Evolutionary conservation across 2,113 vertebrate species (phyloP).

Genomic region (Scatophagus argus): DNA sequence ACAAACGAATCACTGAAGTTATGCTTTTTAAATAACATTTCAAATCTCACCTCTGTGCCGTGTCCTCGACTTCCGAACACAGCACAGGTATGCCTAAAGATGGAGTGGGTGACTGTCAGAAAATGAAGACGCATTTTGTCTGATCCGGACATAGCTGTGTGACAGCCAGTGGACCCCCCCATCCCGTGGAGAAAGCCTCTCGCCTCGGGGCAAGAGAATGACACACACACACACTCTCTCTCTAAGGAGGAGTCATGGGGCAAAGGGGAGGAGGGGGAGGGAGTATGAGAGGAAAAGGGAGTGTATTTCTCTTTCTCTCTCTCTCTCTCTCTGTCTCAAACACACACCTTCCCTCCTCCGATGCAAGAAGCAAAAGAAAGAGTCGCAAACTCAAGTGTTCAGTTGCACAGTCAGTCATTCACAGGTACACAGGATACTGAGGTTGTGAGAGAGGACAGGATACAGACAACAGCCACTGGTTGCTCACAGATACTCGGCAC

Average conservation of each 20-base stretch:
- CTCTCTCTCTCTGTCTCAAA: constrained; percentile 53
- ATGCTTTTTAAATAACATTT: neutral
- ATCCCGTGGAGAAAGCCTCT: constrained; percentile 68
- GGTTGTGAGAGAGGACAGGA: constrained; percentile 40
- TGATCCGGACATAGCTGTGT: constrained; percentile 81
- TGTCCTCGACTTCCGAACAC: constrained; percentile 16
- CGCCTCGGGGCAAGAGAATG: constrained; percentile 57
- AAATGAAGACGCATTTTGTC: constrained; percentile 71
- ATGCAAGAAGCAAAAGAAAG: constrained; percentile 40
- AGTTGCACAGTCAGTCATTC: constrained; percentile 35
- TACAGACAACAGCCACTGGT: constrained; percentile 55
- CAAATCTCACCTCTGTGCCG: neutral
- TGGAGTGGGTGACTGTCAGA: constrained; percentile 51
- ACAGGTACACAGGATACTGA: constrained; percentile 61
- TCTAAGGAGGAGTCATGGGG: constrained; percentile 75
- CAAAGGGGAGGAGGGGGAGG: constrained; percentile 59
- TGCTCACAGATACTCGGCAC: constrained; percentile 52
- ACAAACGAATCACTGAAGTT: too few relatives aligned
- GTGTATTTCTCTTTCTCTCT: constrained; percentile 55
- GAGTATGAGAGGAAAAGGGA: constrained; percentile 60
- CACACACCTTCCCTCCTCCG: constrained; percentile 67
- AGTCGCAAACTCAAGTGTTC: constrained; percentile 45
- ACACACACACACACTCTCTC: constrained; percentile 44
- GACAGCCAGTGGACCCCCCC: constrained; percentile 59
- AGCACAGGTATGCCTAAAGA: constrained; percentile 39